Conservation (phyloP, 2,888 invertebrate species). For the Drosophila macrospina region DNA sequence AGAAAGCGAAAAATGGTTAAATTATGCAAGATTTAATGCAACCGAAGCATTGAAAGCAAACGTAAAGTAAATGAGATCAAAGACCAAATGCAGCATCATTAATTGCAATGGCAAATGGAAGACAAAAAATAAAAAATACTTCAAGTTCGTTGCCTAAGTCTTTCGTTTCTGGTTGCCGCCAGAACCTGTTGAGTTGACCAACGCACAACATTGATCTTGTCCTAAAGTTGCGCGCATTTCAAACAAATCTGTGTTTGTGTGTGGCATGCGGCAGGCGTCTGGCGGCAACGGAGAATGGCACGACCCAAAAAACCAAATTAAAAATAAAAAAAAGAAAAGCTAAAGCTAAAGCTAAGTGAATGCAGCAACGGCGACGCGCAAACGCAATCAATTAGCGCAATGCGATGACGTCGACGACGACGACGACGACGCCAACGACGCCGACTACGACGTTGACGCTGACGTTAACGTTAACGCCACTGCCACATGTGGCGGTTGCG, state of each 20-base stretch:
- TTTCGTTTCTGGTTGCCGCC: constrained; percentile 50
- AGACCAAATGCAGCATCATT: constrained; percentile 41
- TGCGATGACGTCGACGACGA: constrained; percentile 59
- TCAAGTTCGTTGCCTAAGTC: constrained; percentile 76
- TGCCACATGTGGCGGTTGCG: constrained; percentile 77
- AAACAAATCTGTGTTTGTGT: constrained; percentile 24
- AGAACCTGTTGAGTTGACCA: constrained; percentile 74
- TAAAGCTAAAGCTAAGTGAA: constrained; percentile 65
- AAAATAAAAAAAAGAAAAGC: constrained; percentile 18
- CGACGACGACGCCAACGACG: constrained; percentile 19
- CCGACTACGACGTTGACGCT: constrained; percentile 13
- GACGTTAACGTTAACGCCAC: constrained; percentile 28
- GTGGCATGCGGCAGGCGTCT: constrained; percentile 38
- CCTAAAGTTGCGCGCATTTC: constrained; percentile 57
- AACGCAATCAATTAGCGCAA: constrained; percentile 77
- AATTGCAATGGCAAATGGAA: constrained; percentile 56
- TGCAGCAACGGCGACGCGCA: constrained; percentile 68
- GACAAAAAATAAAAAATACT: constrained; percentile 20
- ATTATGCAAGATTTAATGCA: constrained; percentile 63
- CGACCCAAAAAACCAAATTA: constrained; percentile 65
- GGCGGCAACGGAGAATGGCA: constrained; percentile 71
- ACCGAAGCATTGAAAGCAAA: constrained; percentile 24
- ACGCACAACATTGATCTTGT: constrained; percentile 79
- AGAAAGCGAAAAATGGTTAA: constrained; percentile 10
- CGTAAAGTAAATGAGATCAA: constrained; percentile 21